Base-by-base conservation (phyloP, 2,888 invertebrate genomes). In the Silvanus unidentatus region DNA sequence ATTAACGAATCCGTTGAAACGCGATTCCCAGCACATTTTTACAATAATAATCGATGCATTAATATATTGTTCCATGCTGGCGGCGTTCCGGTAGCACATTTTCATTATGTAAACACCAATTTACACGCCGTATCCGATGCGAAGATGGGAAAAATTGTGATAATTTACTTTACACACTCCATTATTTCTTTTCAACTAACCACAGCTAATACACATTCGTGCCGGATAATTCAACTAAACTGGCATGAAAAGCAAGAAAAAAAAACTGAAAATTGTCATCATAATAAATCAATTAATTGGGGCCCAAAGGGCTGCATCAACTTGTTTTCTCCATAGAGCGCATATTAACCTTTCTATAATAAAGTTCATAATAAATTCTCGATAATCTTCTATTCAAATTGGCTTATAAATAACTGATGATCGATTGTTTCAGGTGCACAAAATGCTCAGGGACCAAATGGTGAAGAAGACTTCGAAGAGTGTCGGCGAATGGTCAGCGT, bases 401-500 rank as follows among this genome's bases (percentile, higher is more conserved):
- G 22, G 22, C 22, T 22, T 22, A 22, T 22, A 5, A 22, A 5
- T 22, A 22, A 5, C 8, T 22, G 3, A 5, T 22, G 22, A 22
- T 22, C 3, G 8, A 22, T 22, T 22, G 22, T 22, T 3, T 48
- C 55, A 72, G 72, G 59, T 71, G 16, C 65, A 70, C 52, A 62
- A 64, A 45, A 64, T 70, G 64, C 67, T 65, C 48, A 64, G 60
- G 47, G 68, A 71, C 45, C 63, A 63, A 50, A 45, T 68, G 40
- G 52, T 60, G 40, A 68, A 63, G 52, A 64, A 65, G 54, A 59
- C 53, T 42, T 59, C 66, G 49, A 63, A 57, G 50, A 55, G 54
- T 14, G 44, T 58, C 29, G 77, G 77, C 29, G 72, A 70, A 5
- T 87, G 86, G 87, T 83, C 83, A 42, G 68, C 79, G 1, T 87